Evolutionary conservation across 2,888 invertebrate genomes (phyloP), one percentile per base, ranked within the genome.

Genomic region (Clepsis dumicolana): DNA sequence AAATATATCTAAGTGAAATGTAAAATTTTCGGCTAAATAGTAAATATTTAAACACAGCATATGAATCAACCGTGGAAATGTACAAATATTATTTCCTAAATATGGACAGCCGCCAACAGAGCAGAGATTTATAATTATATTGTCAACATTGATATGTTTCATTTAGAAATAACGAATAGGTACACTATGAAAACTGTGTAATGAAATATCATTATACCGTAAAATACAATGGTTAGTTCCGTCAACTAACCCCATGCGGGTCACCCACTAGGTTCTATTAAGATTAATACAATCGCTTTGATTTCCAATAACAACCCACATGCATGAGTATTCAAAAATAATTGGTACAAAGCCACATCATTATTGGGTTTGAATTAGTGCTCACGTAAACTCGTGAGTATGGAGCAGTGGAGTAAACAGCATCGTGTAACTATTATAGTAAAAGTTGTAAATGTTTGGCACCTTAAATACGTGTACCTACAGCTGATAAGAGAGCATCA

Each of bases 221-320:
- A 50, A 24, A 63, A 24, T 41, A 61, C 38, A 61, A 59, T 50
- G 21, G 32, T 59, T 54, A 63, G 62, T 48, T 64, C 24, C 64
- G 57, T 59, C 38, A 59, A 41, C 38, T 59, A 35, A 16, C 59
- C 12, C 65, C 65, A 77, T 78, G 72, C 75, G 76, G 76, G 77
- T 68, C 70, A 68, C 56, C 70, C 67, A 44, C 38, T 53, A 56
- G 54, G 44, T 64, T 24, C 63, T 71, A 74, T 73, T 73, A 72
- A 70, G 68, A 71, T 66, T 68, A 64, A 50, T 25, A 62, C 35
- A 62, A 56, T 54, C 21, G 71, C 71, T 76, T 74, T 75, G 75
- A 77, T 77, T 79, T 74, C 64, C 68, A 75, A 77, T 75, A 77
- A 74, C 68, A 61, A 54, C 72, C 75, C 76, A 74, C 76, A 77